Evolutionary conservation across 2,888 invertebrate species (phyloP).

Genomic region (Cyclophora punctaria): DNA sequence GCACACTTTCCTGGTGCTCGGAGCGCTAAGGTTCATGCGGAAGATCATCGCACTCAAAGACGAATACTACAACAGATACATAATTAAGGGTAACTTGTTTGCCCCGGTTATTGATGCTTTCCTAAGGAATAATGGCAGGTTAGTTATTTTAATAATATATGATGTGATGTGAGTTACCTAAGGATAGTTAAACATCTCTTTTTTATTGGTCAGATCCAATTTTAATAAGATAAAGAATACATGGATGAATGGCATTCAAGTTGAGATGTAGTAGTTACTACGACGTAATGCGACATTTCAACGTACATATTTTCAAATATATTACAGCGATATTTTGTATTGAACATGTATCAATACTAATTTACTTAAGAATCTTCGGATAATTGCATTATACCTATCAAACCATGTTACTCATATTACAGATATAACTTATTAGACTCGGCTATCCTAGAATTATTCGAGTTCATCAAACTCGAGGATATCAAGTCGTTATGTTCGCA

Average conservation of each 20-base stretch:
- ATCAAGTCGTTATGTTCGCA: slow-evolving; percentile 93
- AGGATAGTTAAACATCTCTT: no score
- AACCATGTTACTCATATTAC: slow-evolving; percentile 22
- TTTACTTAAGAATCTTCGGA: no score
- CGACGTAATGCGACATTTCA: no score
- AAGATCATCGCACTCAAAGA: slow-evolving; percentile 98
- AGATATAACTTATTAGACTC: slow-evolving; percentile 98
- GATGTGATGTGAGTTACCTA: not conserved
- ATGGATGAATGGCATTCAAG: no score
- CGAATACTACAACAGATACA: slow-evolving; percentile 98
- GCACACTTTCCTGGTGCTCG: slow-evolving; percentile 97
- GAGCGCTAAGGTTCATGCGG: slow-evolving; percentile 97
- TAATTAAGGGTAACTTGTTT: slow-evolving; percentile 95
- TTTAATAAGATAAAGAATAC: no score
- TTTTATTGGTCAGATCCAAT: no score
- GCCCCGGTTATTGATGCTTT: slow-evolving; percentile 97
- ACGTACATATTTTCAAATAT: no score
- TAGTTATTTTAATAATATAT: slow-evolving; percentile 15
- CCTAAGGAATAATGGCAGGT: slow-evolving; percentile 94
- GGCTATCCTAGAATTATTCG: slow-evolving; percentile 99
- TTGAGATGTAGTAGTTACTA: no score
- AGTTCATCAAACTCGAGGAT: slow-evolving; percentile 96
- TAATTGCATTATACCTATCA: no score
- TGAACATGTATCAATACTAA: no score
- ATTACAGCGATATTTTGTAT: no score